Base-by-base conservation (phyloP, 2,797 vertebrate species). In the Cyclura pinguis region DNA sequence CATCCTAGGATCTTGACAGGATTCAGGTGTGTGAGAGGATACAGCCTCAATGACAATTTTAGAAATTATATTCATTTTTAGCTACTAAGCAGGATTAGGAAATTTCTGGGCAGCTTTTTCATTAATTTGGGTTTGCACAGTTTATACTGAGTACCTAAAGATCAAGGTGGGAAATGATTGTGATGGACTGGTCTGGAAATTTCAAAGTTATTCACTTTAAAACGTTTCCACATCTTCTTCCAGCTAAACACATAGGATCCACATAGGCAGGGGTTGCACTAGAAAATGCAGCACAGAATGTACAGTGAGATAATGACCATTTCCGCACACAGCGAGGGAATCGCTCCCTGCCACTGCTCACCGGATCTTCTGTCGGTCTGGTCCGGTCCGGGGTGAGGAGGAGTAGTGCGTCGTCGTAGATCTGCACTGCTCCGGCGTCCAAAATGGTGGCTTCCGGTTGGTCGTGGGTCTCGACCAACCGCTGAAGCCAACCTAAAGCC, bases 1-100 rank as follows among this genome's bases (percentile, higher is more conserved):
- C 50, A 76, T 6, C 42, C 38, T 62, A 27, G 47, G 29, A 55
- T 93, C 76, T 85, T 92, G 57, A 59, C 12, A 24, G 13, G 0
- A 0, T 86, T 88, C 83, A 47, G 92, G 86, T 89, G 59, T 80
- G 52, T n/a, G 50, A 7, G 57, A 16, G 52, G 42, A 87, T 91
- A 93, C 77, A 77, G 59, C 24, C 88, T 38, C 81, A 91, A 88
- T 90, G 62, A 24, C 89, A 88, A 85, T 92, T 90, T 84, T 69
- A 69, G 77, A 47, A 82, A 64, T 77, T 89, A 83, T 85, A n/a
- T 9, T 80, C 24, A 88, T 93, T 88, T 64, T 81, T 88, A 74
- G 59, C 82, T 57, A 76, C 82, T 87, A 91, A 18, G 82, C 84
- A 14, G 4, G 76, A 13, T 73, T 92, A 87, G 64, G 47, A 94